Evolutionary conservation across 2,888 invertebrate species (phyloP), one percentile per base, ranked within the genome.

Genomic region (Harpalus rufipes): DNA sequence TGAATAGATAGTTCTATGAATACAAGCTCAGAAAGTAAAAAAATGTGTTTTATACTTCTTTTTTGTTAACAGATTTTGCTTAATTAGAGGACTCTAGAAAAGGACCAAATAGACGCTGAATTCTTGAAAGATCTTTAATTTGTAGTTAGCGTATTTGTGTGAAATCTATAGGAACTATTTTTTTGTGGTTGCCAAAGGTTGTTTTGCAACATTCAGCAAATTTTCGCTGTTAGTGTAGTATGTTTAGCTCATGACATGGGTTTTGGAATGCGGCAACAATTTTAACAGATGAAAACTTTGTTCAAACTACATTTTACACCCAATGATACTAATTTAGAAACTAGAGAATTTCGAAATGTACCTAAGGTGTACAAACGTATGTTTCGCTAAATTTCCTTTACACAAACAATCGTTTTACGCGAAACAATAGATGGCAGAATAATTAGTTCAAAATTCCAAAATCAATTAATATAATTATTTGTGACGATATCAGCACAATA

Each of bases 261-360:
- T 78, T 56, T 78, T 78, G 78, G 78, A 58, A 78, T 78, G 78
- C 32, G 78, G 21, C 59, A 78, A 59, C 78, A 78, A 78, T 78
- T 78, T 78, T 56, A 78, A 78, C 78, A 78, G 78, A 78, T 78
- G 78, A 78, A 78, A 78, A 78, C 78, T 78, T 78, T 78, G 78
- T 59, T 58, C 32, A 78, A 78, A 78, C 78, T 78, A 78, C 78
- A 59, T 78, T 78, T 78, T 78, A 78, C 78, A 25, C 78, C 59
- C 78, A 59, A 78, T 58, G 78, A 78, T 78, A 78, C 78, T 78
- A 78, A 78, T 78, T 78, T 78, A 58, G 78, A 78, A 59, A 59
- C 58, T 58, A 59, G 58, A 78, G 78, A 56, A 78, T 78, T 78
- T 59, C 25, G 7, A 78, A 78, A 78, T 59, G 59, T 58, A 32